phyloP scores from a whole-genome alignment of 2,797 vertebrate species.

The Gallinago stenura region DNA sequence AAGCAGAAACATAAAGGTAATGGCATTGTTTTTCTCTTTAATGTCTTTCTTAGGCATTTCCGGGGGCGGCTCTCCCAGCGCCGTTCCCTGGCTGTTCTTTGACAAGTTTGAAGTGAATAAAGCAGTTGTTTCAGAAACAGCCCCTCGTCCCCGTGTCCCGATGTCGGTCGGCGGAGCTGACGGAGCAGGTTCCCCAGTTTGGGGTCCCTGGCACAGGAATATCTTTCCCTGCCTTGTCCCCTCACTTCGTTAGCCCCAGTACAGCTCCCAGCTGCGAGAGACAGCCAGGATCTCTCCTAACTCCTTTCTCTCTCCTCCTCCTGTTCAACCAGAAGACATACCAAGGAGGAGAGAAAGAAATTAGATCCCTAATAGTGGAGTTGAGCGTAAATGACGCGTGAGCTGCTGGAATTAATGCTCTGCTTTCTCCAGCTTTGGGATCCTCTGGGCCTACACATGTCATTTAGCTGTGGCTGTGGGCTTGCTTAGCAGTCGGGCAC shows the following conservation, averaged over 20 bases:
- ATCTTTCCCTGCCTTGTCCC: background rate
- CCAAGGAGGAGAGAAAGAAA: background rate
- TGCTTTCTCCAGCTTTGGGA: background rate
- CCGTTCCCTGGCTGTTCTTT: background rate
- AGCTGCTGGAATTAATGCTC: conserved; percentile 70
- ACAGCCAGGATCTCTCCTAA: background rate
- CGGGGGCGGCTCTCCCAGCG: background rate
- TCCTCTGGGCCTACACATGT: background rate
- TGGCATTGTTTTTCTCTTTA: conserved; percentile 15
- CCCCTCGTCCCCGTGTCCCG: background rate
- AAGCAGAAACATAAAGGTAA: conserved; percentile 9
- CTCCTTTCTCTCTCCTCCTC: background rate
- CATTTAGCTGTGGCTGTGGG: conserved; percentile 17
- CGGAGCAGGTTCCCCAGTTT: background rate
- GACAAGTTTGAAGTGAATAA: background rate
- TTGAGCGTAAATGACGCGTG: conserved; percentile 1
- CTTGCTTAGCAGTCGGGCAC: conserved; percentile 1
- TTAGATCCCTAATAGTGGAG: conserved; percentile 19
- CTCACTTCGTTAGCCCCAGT: accelerated
- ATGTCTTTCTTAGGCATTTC: background rate
- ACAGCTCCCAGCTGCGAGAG: background rate
- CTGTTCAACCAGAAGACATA: background rate
- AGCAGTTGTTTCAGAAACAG: background rate
- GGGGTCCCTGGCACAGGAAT: background rate
- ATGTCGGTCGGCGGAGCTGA: background rate